Evolutionary conservation across 2,113 vertebrate species (phyloP).

Genomic region (Nothocercus nigrocapillus): DNA sequence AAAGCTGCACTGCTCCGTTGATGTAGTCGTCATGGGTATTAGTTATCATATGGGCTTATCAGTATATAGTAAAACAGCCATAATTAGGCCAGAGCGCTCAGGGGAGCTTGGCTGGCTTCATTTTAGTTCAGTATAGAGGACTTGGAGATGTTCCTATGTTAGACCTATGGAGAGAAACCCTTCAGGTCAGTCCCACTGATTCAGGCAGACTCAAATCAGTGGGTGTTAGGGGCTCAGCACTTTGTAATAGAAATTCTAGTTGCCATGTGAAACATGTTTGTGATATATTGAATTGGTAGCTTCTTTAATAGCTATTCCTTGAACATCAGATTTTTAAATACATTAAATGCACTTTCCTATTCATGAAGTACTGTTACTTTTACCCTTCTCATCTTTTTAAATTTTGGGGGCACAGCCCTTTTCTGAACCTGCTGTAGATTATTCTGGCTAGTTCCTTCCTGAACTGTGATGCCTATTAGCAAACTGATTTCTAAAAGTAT

Average conservation of each 20-base stretch:
- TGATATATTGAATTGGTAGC: background rate
- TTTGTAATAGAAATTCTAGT: background rate
- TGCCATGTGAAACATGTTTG: accelerated
- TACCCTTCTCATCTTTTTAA: background rate
- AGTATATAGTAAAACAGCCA: background rate
- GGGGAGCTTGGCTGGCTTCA: background rate
- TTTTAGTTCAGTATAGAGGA: background rate
- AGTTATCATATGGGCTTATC: background rate
- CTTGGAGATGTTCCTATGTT: background rate
- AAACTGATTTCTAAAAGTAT: background rate
- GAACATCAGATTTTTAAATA: background rate
- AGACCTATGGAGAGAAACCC: background rate
- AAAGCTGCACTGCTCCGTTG: background rate
- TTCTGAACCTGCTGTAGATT: background rate
- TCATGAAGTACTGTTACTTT: background rate
- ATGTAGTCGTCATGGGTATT: background rate
- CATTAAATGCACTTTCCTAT: background rate
- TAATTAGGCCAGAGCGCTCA: background rate
- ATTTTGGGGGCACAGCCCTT: background rate
- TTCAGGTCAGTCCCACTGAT: background rate
- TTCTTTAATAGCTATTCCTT: background rate
- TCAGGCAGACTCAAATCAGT: background rate
- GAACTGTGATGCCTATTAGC: background rate
- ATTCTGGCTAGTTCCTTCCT: background rate
- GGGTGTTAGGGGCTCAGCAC: background rate